A percentile compares a stretch with the other conserved stretches of the same genome.
phyloP scores from a whole-genome alignment of 1,140 invertebrate genomes.

The Helicoverpa zea region DNA sequence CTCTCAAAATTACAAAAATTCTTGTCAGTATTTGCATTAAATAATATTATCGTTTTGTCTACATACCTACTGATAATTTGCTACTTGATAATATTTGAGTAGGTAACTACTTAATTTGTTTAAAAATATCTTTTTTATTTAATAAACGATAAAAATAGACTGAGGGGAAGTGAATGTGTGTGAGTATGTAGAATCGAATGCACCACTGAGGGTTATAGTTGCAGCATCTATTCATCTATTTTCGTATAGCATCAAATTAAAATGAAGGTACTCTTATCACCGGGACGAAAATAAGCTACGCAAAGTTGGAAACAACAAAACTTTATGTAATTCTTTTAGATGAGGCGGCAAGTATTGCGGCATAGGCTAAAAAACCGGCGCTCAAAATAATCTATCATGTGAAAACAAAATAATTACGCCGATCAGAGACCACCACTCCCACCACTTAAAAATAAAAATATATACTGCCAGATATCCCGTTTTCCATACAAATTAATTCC shows the following conservation, averaged over 20 bases:
- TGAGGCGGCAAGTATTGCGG: not conserved
- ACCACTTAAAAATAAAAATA: conserved; percentile 29
- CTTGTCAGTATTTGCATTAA: not conserved
- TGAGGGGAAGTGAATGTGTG: not conserved
- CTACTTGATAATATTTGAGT: conserved; percentile 8
- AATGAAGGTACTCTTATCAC: not conserved
- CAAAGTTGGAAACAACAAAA: not conserved
- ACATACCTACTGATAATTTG: not conserved
- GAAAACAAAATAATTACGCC: conserved; percentile 61
- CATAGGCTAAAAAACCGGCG: conserved; percentile 50
- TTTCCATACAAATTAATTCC: not conserved
- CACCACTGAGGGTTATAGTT: conserved; percentile 2
- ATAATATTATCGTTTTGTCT: conserved; percentile 20
- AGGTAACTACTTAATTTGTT: not conserved
- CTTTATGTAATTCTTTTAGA: not conserved
- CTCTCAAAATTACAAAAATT: not conserved
- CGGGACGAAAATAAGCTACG: not conserved
- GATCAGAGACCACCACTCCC: conserved; percentile 26
- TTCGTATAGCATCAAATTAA: too few species aligned
- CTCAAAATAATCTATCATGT: conserved; percentile 66
- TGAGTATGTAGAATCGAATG: not conserved
- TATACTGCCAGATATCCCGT: not conserved
- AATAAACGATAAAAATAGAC: not conserved
- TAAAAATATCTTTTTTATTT: not conserved
- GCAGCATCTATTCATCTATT: too few species aligned